Conservation (phyloP, 2,797 vertebrate species). For the Synanceia verrucosa region DNA sequence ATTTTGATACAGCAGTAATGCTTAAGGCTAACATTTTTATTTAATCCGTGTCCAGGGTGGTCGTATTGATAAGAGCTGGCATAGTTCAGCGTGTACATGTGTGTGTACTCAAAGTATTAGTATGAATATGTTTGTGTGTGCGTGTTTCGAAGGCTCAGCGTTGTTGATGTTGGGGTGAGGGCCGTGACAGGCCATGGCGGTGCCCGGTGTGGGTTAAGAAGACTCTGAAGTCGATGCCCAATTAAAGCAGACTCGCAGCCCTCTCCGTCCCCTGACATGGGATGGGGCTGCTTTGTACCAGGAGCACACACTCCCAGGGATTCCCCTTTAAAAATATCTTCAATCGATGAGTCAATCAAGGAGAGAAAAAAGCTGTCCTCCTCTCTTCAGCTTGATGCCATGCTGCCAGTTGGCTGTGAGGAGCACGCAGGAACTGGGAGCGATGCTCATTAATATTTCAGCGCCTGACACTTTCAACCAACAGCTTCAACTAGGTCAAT, state of each 20-base stretch:
- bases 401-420: slow-evolving; percentile 86
- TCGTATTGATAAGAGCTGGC: slow-evolving; percentile 78
- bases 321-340: slow-evolving; percentile 91
- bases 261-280: slow-evolving; percentile 79
- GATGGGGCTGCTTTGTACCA: slow-evolving; percentile 83
- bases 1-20: slow-evolving; percentile 65
- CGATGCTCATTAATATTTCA: slow-evolving; percentile 88
- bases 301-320: slow-evolving; percentile 85
- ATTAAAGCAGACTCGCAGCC: slow-evolving; percentile 83
- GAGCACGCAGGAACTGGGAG: slow-evolving; percentile 85
- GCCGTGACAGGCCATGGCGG: slow-evolving; percentile 76
- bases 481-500: slow-evolving; percentile 88
- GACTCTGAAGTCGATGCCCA: slow-evolving; percentile 85
- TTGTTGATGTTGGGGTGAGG: slow-evolving; percentile 75
- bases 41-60: slow-evolving; percentile 74
- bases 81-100: slow-evolving; percentile 50
- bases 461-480: slow-evolving; percentile 86
- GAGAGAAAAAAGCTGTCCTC: slow-evolving; percentile 81
- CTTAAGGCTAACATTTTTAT: slow-evolving; percentile 66
- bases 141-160: slow-evolving; percentile 44
- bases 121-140: slow-evolving; percentile 57
- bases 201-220: slow-evolving; percentile 81
- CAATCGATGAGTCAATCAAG: slow-evolving; percentile 90
- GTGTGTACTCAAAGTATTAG: slow-evolving; percentile 69
- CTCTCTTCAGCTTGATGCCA: slow-evolving; percentile 84